Evolutionary conservation across 2,113 vertebrate genomes (phyloP), one percentile per base, ranked within the genome.

Genomic region (Mustela lutreola): DNA sequence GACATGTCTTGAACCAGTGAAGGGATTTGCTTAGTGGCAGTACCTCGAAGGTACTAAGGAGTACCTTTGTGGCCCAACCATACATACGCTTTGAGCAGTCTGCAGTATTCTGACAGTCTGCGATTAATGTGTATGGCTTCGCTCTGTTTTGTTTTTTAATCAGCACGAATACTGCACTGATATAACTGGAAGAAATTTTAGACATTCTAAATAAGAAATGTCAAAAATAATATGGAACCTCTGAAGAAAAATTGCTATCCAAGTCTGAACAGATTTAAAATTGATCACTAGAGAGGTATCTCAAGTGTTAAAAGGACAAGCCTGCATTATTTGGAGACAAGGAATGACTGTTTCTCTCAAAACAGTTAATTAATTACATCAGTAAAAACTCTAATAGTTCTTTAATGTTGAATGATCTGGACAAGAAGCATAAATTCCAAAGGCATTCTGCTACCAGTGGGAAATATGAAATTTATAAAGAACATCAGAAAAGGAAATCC

Each of bases 251-350:
- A 58, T 79, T 85, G n/a, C 50, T 89, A 2, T 14, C 24, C 19
- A 76, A 73, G 4, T 90, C 71, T 91, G 42, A 85, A 50, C 76
- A 91, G 94, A 90, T 88, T 80, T 91, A 90, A 81, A 94, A 42
- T 56, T 33, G 48, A 62, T 71, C 36, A 8, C 10, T 53, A 45
- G 28, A n/a, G 63, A 84, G 94, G 19, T 22, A n/a, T 63, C 71
- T 91, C n/a, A 78, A 33, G 12, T n/a, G 2, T 96, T 93, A 56
- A 63, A 78, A 78, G 39, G 81, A 63, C 45, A 85, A 65, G 31
- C 42, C 24, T 84, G 33, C n/a, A 11, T 62, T 83, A 58, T 85
- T 80, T 80, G 45, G 60, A 80, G 70, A 58, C 83, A 26, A 86
- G 93, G 82, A 93, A 33, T 93, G 28, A 48, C 33, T 67, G 15